phyloP scores from a whole-genome alignment of 2,797 vertebrate genomes.

The Petrocephalus schoutedeni region DNA sequence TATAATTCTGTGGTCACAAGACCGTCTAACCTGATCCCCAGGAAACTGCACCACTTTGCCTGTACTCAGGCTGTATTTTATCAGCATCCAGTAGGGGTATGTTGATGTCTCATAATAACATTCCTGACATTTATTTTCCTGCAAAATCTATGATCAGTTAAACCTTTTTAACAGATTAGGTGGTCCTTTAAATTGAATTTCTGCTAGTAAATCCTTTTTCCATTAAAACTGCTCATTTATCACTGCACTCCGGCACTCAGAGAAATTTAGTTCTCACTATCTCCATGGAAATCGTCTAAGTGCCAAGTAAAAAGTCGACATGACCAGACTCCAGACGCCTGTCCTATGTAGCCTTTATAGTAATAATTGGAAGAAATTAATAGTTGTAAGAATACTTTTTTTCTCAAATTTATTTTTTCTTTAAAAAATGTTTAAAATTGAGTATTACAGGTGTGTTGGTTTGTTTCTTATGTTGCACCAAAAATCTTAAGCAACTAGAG shows the following conservation, averaged over 20 bases:
- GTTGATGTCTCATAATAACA: conserved; percentile 39
- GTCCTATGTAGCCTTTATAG: neutral
- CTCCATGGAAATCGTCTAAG: conserved; percentile 16
- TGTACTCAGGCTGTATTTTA: neutral
- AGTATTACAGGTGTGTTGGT: neutral
- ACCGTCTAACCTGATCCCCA: neutral
- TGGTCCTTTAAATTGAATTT: conserved; percentile 37
- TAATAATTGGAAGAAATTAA: neutral
- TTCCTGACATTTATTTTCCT: conserved; percentile 31
- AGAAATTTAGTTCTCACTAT: conserved; percentile 1
- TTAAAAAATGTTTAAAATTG: neutral
- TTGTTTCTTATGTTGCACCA: neutral
- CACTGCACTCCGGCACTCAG: conserved; percentile 22
- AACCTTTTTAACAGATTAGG: conserved; percentile 36
- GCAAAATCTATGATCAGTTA: conserved; percentile 33
- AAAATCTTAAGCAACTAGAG: neutral
- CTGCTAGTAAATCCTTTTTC: conserved; percentile 37
- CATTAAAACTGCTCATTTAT: conserved; percentile 25
- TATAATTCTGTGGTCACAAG: neutral
- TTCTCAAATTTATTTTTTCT: neutral
- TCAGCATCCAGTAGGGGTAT: neutral
- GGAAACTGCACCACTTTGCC: neutral
- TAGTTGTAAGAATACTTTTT: neutral
- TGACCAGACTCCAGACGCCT: neutral
- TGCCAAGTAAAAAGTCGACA: neutral